Evolutionary conservation across 1,140 invertebrate genomes (phyloP), one percentile per base, ranked within the genome.

Genomic region (Cheumatopsyche charites): DNA sequence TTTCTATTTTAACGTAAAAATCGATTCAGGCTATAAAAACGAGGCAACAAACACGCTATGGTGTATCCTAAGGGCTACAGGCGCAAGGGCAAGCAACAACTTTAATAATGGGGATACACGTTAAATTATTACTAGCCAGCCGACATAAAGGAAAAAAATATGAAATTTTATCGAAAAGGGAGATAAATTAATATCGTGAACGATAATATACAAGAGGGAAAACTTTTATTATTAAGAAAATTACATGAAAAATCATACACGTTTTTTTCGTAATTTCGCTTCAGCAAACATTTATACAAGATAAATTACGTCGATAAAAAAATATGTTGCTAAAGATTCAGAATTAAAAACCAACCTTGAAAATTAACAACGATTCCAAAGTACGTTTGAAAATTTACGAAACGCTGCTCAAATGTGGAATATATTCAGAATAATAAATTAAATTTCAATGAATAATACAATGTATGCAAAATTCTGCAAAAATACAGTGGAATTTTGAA

Each of bases 1-100:
- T 58, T 58, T 26, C 55, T 26, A 25, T 58, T 58, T 58, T 58
- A 58, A 58, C 19, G 19, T 58, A 12, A 25, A 58, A 58, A 58
- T 58, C 55, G 55, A 58, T 58, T 23, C 23, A 26, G 19, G 12
- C 23, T 26, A 58, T 58, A 58, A 58, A 58, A 58, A 25, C 25
- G 23, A 58, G 23, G 55, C 23, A 23, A 23, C 55, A 2, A 25
- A 26, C 55, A 58, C 55, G 55, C 55, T 12, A 58, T 26, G 55
- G 7, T 23, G 4, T 58, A 9, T 15, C 11, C 21, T 7, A n/a
- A n/a, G n/a, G n/a, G n/a, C n/a, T n/a, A 58, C 55, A 5, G 55
- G 4, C 55, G 55, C 55, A 58, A 58, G 55, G 55, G 55, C 21
- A 7, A 58, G 21, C 13, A 58, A 26, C 21, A 23, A 58, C 19